Conservation (phyloP, 2,888 invertebrate genomes). For the Trichopria drosophilae region DNA sequence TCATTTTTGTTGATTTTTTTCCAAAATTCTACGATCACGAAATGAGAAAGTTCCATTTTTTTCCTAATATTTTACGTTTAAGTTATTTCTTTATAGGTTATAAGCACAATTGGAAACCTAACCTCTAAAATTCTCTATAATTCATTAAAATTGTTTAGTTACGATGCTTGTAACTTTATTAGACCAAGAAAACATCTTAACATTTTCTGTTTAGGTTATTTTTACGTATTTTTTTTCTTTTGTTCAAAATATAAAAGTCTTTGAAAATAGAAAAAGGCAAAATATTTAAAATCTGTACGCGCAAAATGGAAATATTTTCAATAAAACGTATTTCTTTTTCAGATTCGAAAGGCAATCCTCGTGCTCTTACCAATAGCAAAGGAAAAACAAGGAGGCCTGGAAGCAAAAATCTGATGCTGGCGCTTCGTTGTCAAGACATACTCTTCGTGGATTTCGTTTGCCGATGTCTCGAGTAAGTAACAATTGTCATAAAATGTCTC, state of each 20-base stretch:
- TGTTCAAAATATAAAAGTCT: neutral
- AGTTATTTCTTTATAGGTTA: too few species aligned
- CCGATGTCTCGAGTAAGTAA: conserved; percentile 83
- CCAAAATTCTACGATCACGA: too few species aligned
- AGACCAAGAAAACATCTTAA: too few species aligned
- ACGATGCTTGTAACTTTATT: too few species aligned
- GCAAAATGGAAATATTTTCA: conserved; percentile 17
- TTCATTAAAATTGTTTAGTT: too few species aligned
- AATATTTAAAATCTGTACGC: too few species aligned
- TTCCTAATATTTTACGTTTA: too few species aligned
- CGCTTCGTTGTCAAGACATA: conserved; percentile 82
- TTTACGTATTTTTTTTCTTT: neutral
- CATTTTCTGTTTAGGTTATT: conserved; percentile 2
- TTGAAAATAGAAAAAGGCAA: too few species aligned
- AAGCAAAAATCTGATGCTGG: conserved; percentile 78
- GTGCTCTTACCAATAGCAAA: conserved; percentile 90
- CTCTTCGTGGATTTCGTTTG: conserved; percentile 89
- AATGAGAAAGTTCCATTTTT: too few species aligned
- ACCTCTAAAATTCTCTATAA: too few species aligned
- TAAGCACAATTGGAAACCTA: too few species aligned
- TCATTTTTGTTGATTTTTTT: too few species aligned
- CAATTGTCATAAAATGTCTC: neutral
- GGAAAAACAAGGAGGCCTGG: conserved; percentile 88
- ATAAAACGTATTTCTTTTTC: conserved; percentile 39
- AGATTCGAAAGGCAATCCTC: conserved; percentile 90